Percentiles rank a stretch among this genome's conserved stretches.
Evolutionary conservation across 37 sponge, comb jelly and placozoan genomes (phyloP).

Genomic region (Ephydatia muelleri): DNA sequence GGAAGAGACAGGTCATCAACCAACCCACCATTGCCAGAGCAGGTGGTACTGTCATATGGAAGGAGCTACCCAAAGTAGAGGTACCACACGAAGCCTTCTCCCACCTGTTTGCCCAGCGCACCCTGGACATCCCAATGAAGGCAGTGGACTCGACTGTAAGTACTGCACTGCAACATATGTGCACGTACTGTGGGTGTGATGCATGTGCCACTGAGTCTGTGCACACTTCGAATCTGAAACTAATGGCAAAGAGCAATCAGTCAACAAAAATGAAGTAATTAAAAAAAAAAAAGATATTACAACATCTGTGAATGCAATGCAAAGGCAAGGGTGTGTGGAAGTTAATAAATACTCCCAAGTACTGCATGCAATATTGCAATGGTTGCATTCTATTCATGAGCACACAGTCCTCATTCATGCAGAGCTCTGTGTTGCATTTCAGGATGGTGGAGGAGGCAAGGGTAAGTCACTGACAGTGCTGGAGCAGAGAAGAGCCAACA

Average conservation of each 20-base stretch:
- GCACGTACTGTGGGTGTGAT: too few species aligned
- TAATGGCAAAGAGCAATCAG: too few species aligned
- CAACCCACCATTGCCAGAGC: background rate
- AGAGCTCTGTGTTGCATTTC: background rate
- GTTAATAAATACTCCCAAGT: too few species aligned
- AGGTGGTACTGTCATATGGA: conserved; percentile 68
- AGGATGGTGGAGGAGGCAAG: conserved; percentile 49
- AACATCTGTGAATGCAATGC: too few species aligned
- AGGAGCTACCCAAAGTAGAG: conserved; percentile 63
- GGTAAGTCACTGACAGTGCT: conserved; percentile 77
- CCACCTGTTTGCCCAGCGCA: conserved; percentile 61
- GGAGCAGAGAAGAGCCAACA: conserved; percentile 80
- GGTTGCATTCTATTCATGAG: background rate
- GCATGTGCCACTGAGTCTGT: too few species aligned
- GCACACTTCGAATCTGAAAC: too few species aligned
- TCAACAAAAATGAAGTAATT: background rate
- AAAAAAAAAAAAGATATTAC: too few species aligned
- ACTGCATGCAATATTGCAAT: background rate
- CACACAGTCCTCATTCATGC: background rate
- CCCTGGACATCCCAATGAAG: conserved; percentile 15
- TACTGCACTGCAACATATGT: too few species aligned
- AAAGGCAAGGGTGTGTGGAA: too few species aligned
- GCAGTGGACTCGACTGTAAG: background rate
- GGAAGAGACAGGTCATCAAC: conserved; percentile 60
- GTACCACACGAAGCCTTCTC: conserved; percentile 53